Conservation (phyloP, 2,888 invertebrate species). For the Pseudococcus jackbeardsleyi region DNA sequence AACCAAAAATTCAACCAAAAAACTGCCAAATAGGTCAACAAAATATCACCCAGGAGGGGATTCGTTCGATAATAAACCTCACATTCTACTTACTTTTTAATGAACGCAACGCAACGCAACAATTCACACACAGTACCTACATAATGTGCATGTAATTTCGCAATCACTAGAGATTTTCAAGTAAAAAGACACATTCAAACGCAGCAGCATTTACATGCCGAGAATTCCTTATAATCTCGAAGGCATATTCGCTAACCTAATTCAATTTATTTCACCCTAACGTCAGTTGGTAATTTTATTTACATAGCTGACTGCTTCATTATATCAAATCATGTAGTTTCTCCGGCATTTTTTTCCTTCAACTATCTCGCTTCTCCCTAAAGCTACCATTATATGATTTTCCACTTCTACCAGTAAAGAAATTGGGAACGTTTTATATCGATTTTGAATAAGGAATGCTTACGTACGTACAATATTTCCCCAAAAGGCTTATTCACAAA, state of each 20-base stretch:
- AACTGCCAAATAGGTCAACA: too few species aligned
- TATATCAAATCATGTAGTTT: not conserved
- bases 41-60: too few species aligned
- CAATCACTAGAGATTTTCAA: not conserved
- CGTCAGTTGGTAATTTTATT: not conserved
- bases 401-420: not conserved
- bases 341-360: not conserved
- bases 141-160: not conserved
- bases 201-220: not conserved
- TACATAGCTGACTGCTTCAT: conserved; percentile 1
- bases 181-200: not conserved
- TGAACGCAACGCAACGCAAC: not conserved
- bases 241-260: not conserved
- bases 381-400: not conserved
- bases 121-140: not conserved
- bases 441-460: not conserved
- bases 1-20: too few species aligned
- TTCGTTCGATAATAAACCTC: too few species aligned
- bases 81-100: too few species aligned
- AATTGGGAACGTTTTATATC: not conserved
- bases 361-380: not conserved
- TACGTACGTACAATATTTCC: not conserved
- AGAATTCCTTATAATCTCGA: conserved; percentile 17
- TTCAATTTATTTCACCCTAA: not conserved
- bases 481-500: not conserved